These are phyloP conservation scores for Ganaspis sp. DNA, from an alignment of 1,140 invertebrate genomes.

Conservation along the genomic window DNA sequence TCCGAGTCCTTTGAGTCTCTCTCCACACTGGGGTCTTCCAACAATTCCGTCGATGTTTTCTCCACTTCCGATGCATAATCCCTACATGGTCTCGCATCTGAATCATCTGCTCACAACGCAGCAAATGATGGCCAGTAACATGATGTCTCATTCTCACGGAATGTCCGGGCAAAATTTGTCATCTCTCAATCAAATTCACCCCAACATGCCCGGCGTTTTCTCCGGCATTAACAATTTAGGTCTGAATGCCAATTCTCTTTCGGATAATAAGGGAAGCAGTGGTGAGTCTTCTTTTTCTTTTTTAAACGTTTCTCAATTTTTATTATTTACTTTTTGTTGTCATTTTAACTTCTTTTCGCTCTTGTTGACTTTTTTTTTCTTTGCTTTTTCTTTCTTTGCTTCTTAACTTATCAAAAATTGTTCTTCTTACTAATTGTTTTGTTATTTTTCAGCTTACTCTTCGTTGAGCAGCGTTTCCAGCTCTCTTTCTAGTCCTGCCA, in stretches of 20 bases:
- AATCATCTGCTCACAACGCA: conserved; percentile 70
- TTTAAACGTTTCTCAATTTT: too few relatives aligned
- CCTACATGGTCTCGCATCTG: conserved; percentile 58
- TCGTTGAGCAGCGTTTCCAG: conserved; percentile 75
- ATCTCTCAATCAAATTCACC: conserved; percentile 58
- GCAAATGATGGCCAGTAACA: conserved; percentile 62
- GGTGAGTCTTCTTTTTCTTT: conserved; percentile 54
- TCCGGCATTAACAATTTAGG: conserved; percentile 53
- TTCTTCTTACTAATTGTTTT: neutral
- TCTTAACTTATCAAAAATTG: too few relatives aligned
- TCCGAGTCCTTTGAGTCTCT: conserved; percentile 64
- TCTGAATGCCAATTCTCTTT: conserved; percentile 49
- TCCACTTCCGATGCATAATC: conserved; percentile 56
- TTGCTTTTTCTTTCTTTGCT: neutral
- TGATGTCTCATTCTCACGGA: conserved; percentile 55
- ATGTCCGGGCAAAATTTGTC: conserved; percentile 48
- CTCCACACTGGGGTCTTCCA: conserved; percentile 66
- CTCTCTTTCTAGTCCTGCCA: conserved; percentile 74
- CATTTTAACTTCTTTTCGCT: neutral
- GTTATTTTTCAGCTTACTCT: conserved; percentile 63
- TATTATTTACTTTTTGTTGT: conserved; percentile 9
- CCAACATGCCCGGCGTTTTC: conserved; percentile 52
- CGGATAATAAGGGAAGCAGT: conserved; percentile 63
- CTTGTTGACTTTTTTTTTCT: neutral
- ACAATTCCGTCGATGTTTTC: conserved; percentile 70